Base-by-base conservation (phyloP, 1,140 invertebrate genomes). In the Amphibalanus amphitrite region DNA sequence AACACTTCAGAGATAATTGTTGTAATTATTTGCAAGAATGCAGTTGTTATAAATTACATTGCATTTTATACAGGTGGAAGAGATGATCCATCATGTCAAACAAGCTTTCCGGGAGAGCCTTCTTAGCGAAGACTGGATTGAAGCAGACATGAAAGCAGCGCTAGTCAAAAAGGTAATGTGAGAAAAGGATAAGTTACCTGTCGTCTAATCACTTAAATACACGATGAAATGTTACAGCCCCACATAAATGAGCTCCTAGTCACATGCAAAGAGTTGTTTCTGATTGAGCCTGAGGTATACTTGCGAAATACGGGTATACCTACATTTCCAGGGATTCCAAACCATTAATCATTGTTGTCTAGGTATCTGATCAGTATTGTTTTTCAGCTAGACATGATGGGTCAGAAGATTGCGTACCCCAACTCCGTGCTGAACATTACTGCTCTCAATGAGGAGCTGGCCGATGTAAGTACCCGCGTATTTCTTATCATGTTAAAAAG, bases 91-190 rank as follows among this genome's bases (percentile, higher is more conserved):
- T 59, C 81, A 83, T 33, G 82, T 88, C 29, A 83, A 86, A 74
- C 78, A 83, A 38, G 83, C 87, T 3, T 83, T 89, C 71, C 82
- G 84, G 47, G 80, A 82, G 23, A 80, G 85, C 8, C 81, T 89
- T 65, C 76, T 82, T 59, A 78, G 82, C 40, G 83, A 86, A 69
- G 79, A 82, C n/a, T 89, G 87, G 87, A 81, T 88, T 72, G 86
- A 88, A 74, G 80, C 84, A 28, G 79, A 82, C 30, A 87, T 86
- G 0, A 82, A 82, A 77, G 75, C 77, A 17, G 82, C 83, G 29
- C 86, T 86, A 25, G 77, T 84, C 74, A 81, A 84, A 72, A 87
- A 87, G 79, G 83, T 85, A 71, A 76, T 69, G 64, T 72, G 29
- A 23, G 23, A 30, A 71, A 26, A 38, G 6, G 29, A 71, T 15